phyloP scores from a whole-genome alignment of 2,113 vertebrate genomes.

The Halcyon malimbica region DNA sequence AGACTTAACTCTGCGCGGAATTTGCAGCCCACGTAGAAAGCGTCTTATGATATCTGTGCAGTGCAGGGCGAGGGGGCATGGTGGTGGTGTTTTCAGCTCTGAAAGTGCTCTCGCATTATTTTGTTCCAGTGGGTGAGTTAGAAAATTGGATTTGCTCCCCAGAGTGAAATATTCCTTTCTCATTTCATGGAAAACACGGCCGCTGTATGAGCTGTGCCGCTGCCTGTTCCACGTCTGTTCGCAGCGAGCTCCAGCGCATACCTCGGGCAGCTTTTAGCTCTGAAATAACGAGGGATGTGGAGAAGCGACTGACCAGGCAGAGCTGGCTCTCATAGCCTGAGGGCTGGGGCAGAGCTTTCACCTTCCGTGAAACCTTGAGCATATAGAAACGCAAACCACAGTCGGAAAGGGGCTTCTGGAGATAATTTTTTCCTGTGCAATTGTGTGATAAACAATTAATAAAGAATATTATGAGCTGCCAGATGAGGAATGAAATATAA shows the following conservation, averaged over 20 bases:
- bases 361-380: background rate
- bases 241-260: background rate
- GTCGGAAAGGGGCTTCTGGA: background rate
- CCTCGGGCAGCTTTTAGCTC: background rate
- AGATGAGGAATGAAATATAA: background rate
- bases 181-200: background rate
- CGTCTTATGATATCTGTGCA: background rate
- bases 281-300: background rate
- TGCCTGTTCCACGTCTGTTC: background rate
- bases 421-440: background rate
- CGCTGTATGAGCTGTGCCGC: background rate
- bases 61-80: background rate
- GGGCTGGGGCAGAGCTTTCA: background rate
- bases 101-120: background rate
- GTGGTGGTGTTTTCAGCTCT: background rate
- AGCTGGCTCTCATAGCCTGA: background rate
- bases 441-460: background rate
- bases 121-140: background rate
- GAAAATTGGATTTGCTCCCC: conserved; percentile 5
- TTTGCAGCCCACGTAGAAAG: background rate
- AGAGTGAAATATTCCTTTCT: background rate
- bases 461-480: background rate
- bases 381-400: background rate
- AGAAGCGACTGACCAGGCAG: background rate
- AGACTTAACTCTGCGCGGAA: background rate